phyloP scores from a whole-genome alignment of 2,888 invertebrate genomes.

The Gortyna flavago region DNA sequence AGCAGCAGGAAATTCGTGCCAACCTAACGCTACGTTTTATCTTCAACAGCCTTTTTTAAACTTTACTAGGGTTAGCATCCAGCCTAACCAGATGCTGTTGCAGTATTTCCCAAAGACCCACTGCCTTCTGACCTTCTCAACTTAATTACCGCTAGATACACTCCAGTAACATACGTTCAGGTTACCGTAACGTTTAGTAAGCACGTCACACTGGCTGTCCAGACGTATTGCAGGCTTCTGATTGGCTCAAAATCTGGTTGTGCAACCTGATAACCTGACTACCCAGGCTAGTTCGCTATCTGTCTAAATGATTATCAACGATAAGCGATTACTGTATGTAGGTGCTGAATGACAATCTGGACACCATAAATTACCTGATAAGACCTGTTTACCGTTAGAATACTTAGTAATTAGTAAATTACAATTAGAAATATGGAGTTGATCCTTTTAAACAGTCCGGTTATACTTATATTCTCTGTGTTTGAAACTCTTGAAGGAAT shows the following conservation, averaged over 20 bases:
- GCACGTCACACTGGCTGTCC: slow-evolving; percentile 25
- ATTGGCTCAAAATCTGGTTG: slow-evolving; percentile 29
- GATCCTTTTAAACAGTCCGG: neutral
- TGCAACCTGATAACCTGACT: slow-evolving; percentile 21
- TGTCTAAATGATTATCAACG: slow-evolving; percentile 46
- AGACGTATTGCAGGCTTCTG: neutral
- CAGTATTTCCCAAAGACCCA: slow-evolving; percentile 14
- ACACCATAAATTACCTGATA: slow-evolving; percentile 47
- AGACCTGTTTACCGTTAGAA: slow-evolving; percentile 33
- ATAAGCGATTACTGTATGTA: slow-evolving; percentile 49
- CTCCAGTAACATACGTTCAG: neutral
- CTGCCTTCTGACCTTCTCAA: slow-evolving; percentile 4
- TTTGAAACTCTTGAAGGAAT: neutral
- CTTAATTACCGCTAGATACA: neutral
- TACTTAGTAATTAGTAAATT: slow-evolving; percentile 44
- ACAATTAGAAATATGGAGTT: slow-evolving; percentile 23
- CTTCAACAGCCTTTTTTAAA: neutral
- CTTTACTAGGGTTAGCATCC: neutral
- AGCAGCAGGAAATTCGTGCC: neutral
- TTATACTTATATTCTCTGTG: neutral
- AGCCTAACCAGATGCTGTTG: neutral
- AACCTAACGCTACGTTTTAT: too few relatives aligned
- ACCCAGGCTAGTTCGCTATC: slow-evolving; percentile 27
- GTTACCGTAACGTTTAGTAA: slow-evolving; percentile 20
- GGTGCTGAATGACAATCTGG: slow-evolving; percentile 51